phyloP scores from a whole-genome alignment of 2,888 invertebrate species.

The Mesopsocus fuscifrons region DNA sequence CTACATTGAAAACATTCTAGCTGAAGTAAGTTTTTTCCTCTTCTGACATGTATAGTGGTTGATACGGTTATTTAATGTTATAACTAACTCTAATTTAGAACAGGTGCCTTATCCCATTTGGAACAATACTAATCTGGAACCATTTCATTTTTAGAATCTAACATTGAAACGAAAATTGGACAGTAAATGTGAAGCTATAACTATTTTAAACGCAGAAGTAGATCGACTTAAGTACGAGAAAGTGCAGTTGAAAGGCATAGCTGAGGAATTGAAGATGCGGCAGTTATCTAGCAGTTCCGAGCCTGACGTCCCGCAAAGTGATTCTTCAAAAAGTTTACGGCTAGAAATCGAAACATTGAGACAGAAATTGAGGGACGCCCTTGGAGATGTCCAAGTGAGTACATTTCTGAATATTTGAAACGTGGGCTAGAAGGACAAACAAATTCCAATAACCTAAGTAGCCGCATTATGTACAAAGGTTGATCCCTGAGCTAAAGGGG shows the following conservation, averaged over 20 bases:
- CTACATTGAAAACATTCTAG: slow-evolving; percentile 27
- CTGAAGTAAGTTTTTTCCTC: slow-evolving; percentile 23
- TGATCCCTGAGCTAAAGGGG: too few species aligned
- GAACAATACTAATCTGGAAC: too few species aligned
- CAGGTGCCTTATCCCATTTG: too few species aligned
- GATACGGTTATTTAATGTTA: too few species aligned
- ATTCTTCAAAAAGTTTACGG: slow-evolving; percentile 32
- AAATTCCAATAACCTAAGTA: too few species aligned
- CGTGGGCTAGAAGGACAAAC: too few species aligned
- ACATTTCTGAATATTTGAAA: too few species aligned
- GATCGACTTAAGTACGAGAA: slow-evolving; percentile 60
- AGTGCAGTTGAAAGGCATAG: slow-evolving; percentile 61
- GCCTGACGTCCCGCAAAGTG: slow-evolving; percentile 25
- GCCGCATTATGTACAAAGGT: too few species aligned
- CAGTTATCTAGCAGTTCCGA: slow-evolving; percentile 13
- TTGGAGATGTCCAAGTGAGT: slow-evolving; percentile 42
- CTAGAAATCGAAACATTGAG: slow-evolving; percentile 47
- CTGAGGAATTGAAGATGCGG: slow-evolving; percentile 44
- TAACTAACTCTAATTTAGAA: too few species aligned
- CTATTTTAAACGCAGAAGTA: slow-evolving; percentile 57
- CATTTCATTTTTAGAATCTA: slow-evolving; percentile 36
- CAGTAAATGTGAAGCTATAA: slow-evolving; percentile 62
- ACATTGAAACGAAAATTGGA: slow-evolving; percentile 51
- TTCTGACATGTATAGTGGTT: too few species aligned
- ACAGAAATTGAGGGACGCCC: slow-evolving; percentile 48